Evolutionary conservation across 1,140 invertebrate genomes (phyloP).

Genomic region (Micrasema longulum): DNA sequence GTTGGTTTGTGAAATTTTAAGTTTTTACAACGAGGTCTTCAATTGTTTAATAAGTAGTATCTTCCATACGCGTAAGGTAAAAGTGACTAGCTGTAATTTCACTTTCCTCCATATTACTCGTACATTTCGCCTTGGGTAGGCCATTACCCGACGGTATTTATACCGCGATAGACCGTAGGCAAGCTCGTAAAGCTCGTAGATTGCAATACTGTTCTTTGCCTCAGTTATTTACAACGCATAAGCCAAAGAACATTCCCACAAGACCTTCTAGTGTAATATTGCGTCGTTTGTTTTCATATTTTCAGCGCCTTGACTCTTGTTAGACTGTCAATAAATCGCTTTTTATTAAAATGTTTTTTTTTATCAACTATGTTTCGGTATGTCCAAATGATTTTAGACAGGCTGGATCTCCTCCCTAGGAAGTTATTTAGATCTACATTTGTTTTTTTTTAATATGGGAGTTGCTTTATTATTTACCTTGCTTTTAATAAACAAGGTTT

Average conservation of each 20-base stretch:
- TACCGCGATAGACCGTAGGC: conserved; percentile 14
- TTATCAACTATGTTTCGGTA: too few species aligned
- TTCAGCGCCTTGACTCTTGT: conserved; percentile 18
- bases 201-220: conserved; percentile 24
- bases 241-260: not conserved
- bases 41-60: too few species aligned
- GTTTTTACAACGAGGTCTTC: too few species aligned
- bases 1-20: too few species aligned
- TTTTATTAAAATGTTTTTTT: too few species aligned
- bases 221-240: conserved; percentile 20
- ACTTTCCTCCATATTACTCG: conserved; percentile 29
- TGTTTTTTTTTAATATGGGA: too few species aligned
- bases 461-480: too few species aligned
- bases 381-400: too few species aligned
- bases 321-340: too few species aligned
- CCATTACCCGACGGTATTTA: conserved; percentile 23
- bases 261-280: conserved; percentile 15
- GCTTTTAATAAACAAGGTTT: too few species aligned
- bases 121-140: conserved; percentile 34
- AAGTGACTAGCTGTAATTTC: conserved; percentile 36
- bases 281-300: conserved; percentile 3
- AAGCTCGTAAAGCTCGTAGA: conserved; percentile 20
- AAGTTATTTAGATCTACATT: too few species aligned
- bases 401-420: too few species aligned
- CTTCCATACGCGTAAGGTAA: conserved; percentile 20